Conservation (phyloP, 2,797 vertebrate genomes). For the Ctenopoma kingsleyae region DNA sequence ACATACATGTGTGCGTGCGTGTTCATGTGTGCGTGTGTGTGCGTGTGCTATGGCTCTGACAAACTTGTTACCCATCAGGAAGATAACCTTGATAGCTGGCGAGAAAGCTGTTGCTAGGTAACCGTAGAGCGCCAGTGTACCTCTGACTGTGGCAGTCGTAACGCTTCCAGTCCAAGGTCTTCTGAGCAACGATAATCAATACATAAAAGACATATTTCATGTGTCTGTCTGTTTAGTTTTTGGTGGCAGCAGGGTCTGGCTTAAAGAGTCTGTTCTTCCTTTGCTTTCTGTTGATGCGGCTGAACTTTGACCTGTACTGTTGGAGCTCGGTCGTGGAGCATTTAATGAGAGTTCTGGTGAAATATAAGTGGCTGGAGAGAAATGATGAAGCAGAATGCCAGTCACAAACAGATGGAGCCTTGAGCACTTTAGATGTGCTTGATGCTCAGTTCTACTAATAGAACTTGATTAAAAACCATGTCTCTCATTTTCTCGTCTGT, state of each 20-base stretch:
- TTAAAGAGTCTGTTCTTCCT: not conserved
- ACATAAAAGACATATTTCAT: constrained; percentile 10
- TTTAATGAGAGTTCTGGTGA: not conserved
- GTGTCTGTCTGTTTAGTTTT: not conserved
- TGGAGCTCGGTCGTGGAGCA: not conserved
- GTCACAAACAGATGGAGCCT: constrained; percentile 39
- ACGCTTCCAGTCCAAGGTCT: constrained; percentile 28
- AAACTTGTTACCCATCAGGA: constrained; percentile 43
- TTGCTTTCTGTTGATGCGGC: constrained; percentile 2
- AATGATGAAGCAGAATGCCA: not conserved
- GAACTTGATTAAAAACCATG: constrained; percentile 23
- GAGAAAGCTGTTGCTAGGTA: constrained; percentile 77
- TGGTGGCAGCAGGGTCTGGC: constrained; percentile 3
- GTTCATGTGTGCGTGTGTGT: constrained; percentile 4
- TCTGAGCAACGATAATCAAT: constrained; percentile 28
- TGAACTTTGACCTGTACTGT: constrained; percentile 1
- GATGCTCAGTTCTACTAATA: constrained; percentile 30
- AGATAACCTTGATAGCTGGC: constrained; percentile 72
- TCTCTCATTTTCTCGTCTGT: constrained; percentile 8
- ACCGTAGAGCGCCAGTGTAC: constrained; percentile 43
- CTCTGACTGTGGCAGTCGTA: constrained; percentile 34
- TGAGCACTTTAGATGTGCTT: constrained; percentile 16
- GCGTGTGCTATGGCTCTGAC: constrained; percentile 7
- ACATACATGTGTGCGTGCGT: not conserved
- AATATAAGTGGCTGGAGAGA: not conserved